Conservation (phyloP, 2,113 vertebrate genomes). For the Odocoileus virginianus region DNA sequence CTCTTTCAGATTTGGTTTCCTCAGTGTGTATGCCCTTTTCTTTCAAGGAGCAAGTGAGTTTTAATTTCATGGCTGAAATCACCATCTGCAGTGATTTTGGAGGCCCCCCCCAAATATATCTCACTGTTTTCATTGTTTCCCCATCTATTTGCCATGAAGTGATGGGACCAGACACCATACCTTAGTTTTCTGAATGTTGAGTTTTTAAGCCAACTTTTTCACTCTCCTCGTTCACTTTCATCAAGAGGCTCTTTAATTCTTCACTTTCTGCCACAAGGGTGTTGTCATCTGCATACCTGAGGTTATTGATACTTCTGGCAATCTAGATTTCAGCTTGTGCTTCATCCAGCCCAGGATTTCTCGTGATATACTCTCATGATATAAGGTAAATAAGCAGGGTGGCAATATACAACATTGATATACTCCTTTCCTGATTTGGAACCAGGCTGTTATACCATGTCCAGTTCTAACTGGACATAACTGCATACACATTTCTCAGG, state of each 20-base stretch:
- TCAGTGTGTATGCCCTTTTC: too few species aligned
- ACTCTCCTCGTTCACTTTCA: background rate
- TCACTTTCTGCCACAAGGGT: background rate
- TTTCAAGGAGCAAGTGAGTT: background rate
- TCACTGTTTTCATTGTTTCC: background rate
- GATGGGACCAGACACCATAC: background rate
- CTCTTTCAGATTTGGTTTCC: too few species aligned
- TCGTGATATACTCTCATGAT: background rate
- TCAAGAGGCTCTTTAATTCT: background rate
- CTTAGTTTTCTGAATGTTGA: background rate
- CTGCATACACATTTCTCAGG: background rate
- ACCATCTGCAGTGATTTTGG: background rate
- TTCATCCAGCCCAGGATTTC: background rate
- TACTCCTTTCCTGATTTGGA: background rate
- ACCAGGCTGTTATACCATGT: background rate
- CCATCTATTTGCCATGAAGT: background rate
- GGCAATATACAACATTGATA: background rate
- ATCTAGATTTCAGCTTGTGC: background rate
- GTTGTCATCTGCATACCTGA: background rate
- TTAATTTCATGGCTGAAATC: background rate
- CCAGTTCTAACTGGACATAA: background rate
- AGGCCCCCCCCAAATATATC: accelerated
- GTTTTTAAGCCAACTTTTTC: background rate
- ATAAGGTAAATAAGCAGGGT: background rate
- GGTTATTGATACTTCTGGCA: background rate